These are phyloP conservation scores for Alethe diademata DNA, from an alignment of 2,113 vertebrate species.

Conservation along the genomic window DNA sequence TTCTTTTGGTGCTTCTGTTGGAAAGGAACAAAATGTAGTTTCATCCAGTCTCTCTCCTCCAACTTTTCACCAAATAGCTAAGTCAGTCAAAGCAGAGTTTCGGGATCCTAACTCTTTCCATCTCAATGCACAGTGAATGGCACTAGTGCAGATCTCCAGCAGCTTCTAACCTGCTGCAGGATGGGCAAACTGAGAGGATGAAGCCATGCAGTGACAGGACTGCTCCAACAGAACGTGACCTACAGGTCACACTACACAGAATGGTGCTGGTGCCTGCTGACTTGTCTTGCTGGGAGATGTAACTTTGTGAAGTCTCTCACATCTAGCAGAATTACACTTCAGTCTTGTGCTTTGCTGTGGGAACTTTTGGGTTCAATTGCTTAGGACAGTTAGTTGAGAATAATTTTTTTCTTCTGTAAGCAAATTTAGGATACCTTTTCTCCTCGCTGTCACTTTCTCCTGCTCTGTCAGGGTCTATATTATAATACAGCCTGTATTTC, in stretches of 20 bases:
- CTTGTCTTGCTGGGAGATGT: not conserved
- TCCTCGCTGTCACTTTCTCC: not conserved
- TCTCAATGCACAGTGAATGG: not conserved
- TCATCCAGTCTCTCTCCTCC: not conserved
- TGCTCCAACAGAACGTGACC: rapidly evolving
- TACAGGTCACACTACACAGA: not conserved
- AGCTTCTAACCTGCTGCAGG: not conserved
- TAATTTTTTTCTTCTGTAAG: not conserved
- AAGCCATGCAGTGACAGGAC: not conserved
- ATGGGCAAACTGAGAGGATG: not conserved
- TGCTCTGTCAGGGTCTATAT: not conserved
- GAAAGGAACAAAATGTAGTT: not conserved
- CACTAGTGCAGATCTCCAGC: not conserved
- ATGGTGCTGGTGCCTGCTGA: not conserved
- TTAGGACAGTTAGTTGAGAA: not conserved
- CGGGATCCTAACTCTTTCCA: not conserved
- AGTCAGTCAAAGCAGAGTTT: not conserved
- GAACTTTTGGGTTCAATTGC: not conserved
- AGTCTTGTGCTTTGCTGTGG: not conserved
- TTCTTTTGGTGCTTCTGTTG: not conserved
- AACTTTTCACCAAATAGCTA: not conserved
- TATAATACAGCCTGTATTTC: not conserved
- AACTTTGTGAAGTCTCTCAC: not conserved
- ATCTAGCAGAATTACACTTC: not conserved
- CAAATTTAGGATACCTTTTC: not conserved